phyloP scores from a whole-genome alignment of 2,113 vertebrate species.

The Atrichornis clamosus region DNA sequence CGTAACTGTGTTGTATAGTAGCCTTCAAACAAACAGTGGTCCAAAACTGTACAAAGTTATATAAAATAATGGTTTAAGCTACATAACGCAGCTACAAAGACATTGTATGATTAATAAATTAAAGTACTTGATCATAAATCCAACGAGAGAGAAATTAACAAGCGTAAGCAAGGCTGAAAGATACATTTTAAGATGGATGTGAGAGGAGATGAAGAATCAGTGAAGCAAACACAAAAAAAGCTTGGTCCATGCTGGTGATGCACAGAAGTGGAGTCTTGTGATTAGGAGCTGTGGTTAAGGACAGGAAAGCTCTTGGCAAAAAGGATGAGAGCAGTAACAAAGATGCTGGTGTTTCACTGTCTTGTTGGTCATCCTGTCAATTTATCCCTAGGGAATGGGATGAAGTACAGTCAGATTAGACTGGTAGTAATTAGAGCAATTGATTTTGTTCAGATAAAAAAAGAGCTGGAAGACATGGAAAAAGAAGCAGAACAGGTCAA shows the following conservation, averaged over 20 bases:
- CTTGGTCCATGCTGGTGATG: background rate
- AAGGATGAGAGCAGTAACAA: background rate
- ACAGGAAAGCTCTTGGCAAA: background rate
- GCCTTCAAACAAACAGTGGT: conserved; percentile 30
- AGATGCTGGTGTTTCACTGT: background rate
- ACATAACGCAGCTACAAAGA: conserved; percentile 48
- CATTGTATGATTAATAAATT: conserved; percentile 58
- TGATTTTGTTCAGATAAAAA: background rate
- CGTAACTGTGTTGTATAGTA: background rate
- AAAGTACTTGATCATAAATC: conserved; percentile 62
- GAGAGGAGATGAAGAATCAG: background rate
- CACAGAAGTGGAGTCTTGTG: background rate
- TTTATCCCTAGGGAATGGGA: background rate
- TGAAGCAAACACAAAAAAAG: background rate
- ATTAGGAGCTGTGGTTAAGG: background rate
- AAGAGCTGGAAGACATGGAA: background rate
- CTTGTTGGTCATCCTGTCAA: background rate
- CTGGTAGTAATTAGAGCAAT: background rate
- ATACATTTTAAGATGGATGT: conserved; percentile 24
- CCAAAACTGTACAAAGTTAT: conserved; percentile 38
- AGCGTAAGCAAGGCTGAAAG: conserved; percentile 31
- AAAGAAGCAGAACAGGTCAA: background rate
- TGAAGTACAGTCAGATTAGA: background rate
- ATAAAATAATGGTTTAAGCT: conserved; percentile 49
- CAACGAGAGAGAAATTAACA: conserved; percentile 50